Percentiles rank a stretch among this genome's conserved stretches.
Evolutionary conservation across 2,797 vertebrate genomes (phyloP).

Genomic region (Luscinia luscinia): DNA sequence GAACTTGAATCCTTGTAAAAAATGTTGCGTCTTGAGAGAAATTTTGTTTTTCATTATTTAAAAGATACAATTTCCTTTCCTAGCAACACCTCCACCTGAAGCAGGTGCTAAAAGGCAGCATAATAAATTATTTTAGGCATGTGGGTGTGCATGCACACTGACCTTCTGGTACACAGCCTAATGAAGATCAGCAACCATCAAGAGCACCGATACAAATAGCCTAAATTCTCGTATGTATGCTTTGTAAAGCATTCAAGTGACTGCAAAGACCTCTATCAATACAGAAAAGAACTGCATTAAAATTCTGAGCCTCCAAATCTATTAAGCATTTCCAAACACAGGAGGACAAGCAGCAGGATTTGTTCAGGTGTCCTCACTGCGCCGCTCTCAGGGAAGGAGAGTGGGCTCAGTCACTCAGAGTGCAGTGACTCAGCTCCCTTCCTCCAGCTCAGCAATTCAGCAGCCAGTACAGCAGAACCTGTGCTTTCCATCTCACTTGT

Average conservation of each 20-base stretch:
- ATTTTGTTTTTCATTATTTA: not conserved
- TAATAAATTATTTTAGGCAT: constrained; percentile 14
- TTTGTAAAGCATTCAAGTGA: constrained; percentile 1
- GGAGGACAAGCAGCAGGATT: not conserved
- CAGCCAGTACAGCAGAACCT: not conserved
- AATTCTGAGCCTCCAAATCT: constrained; percentile 1
- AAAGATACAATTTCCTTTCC: not conserved
- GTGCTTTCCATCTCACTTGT: accelerated
- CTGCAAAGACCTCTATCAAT: constrained; percentile 37
- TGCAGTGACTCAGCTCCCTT: accelerated
- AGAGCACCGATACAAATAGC: not conserved
- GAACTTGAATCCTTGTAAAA: not conserved
- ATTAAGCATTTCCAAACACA: constrained; percentile 27
- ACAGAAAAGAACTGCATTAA: not conserved
- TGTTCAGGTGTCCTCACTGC: not conserved
- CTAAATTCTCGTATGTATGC: not conserved
- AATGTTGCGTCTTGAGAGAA: not conserved
- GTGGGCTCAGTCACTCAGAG: not conserved
- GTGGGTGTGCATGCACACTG: not conserved
- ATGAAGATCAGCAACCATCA: constrained; percentile 21
- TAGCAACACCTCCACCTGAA: not conserved
- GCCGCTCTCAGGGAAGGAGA: accelerated
- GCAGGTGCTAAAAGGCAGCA: not conserved
- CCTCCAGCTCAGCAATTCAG: not conserved
- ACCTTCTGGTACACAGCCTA: not conserved